These are phyloP conservation scores for Hydrochoerus hydrochaeris DNA, from an alignment of 2,113 vertebrate genomes.

Conservation along the genomic window DNA sequence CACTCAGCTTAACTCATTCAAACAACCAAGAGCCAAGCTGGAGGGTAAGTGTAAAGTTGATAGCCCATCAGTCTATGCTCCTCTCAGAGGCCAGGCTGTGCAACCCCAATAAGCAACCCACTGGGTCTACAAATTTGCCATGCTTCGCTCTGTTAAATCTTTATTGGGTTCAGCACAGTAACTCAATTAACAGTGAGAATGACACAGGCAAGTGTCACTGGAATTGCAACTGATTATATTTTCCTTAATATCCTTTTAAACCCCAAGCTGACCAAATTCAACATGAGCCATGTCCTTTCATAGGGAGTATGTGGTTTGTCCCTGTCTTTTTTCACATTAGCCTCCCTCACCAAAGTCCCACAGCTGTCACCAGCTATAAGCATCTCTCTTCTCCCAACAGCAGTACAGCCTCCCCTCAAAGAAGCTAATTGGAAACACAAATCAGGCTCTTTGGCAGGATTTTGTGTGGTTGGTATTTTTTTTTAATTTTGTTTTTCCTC, in stretches of 20 bases:
- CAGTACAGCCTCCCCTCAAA: not conserved
- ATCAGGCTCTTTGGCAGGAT: constrained; percentile 57
- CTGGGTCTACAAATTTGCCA: constrained; percentile 77
- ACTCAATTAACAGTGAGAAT: constrained; percentile 80
- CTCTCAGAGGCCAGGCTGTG: constrained; percentile 40
- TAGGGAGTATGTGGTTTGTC: not conserved
- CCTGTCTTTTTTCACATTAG: not conserved
- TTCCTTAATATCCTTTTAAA: constrained; percentile 72
- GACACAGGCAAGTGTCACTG: constrained; percentile 64
- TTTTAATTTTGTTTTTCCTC: not conserved
- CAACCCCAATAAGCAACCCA: constrained; percentile 74
- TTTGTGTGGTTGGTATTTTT: not conserved
- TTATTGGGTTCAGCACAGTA: constrained; percentile 77
- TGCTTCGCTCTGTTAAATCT: constrained; percentile 74
- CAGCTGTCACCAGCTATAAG: not conserved
- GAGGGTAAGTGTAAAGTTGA: constrained; percentile 48
- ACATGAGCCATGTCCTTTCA: not conserved
- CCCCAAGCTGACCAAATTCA: constrained; percentile 50
- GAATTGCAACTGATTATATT: constrained; percentile 76
- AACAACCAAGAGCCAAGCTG: constrained; percentile 53
- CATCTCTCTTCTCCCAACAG: not conserved
- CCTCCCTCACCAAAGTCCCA: not conserved
- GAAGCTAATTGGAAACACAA: constrained; percentile 67
- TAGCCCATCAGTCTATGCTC: constrained; percentile 55
- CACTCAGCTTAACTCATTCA: constrained; percentile 59